Base-by-base conservation (phyloP, 1,140 invertebrate genomes). In the Drosophila lini region DNA sequence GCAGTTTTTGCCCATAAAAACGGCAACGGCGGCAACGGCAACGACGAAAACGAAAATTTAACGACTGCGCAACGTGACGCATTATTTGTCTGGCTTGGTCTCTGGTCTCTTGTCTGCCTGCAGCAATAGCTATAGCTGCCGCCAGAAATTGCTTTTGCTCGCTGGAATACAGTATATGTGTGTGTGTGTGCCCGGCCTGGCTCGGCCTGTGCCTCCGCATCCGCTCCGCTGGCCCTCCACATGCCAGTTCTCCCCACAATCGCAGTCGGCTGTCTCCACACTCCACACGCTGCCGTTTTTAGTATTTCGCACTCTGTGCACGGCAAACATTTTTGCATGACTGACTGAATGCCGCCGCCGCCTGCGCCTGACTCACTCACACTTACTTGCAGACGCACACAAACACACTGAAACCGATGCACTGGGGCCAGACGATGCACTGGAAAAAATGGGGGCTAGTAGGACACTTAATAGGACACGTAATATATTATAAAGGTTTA, bases 21-120 rank as follows among this genome's bases (percentile, higher is more conserved):
- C 83, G 64, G 81, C 80, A 79, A 74, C 45, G 52, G 61, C 68
- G 47, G 58, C 62, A 40, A 67, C 52, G 60, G 55, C 74, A 61
- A 82, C 77, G 73, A 83, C 80, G 82, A 86, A 86, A 86, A 88
- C 84, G 83, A 88, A 88, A 88, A 88, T 88, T 88, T 88, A 88
- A 88, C 83, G 83, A 88, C 83, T 88, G 83, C 83, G 83, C 83
- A 88, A 88, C 83, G 83, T 88, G 83, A 88, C 83, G 83, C 83
- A 88, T 88, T 88, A 88, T 88, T 88, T 88, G 83, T 89, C 83
- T 89, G 83, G 75, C 75, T 56, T 63, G 74, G 65, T 69, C 80
- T 67, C 64, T 67, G 70, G 77, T 70, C 48, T 81, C 71, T 80
- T 67, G 65, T 65, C 53, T 65, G 74, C 65, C 74, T 78, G 75